Evolutionary conservation across 1,140 invertebrate species (phyloP), one percentile per base, ranked within the genome.

Genomic region (Cydia strobilella): DNA sequence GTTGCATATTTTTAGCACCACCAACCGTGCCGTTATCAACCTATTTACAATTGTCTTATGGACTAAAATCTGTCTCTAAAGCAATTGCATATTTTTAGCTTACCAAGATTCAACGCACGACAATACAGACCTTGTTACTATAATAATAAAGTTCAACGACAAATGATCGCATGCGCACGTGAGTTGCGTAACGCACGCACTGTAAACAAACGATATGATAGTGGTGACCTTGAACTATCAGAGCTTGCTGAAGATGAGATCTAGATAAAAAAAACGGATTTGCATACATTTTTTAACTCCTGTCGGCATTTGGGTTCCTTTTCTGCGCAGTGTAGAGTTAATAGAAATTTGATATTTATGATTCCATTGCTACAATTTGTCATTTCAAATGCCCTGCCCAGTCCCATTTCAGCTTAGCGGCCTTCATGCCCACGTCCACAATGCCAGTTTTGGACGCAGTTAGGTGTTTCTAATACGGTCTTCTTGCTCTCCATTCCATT

Each of bases 131-230:
- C 7, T 59, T 23, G 18, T 59, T 4, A 1, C 20, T 0, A 59
- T 59, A 59, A 7, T 23, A 59, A 59, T 20, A 59, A 23, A 23
- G 54, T 59, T 12, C 20, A 12, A 18, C 10, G 20, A 59, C 18
- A n/a, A 54, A 18, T 6, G 0, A 20, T 59, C 65, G 35, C 31
- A 10, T 2, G 65, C 65, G 63, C 63, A 66, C 63, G 35, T 42
- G 65, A n/a, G n/a, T 69, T 69, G 31, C 65, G 31, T 39, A 66
- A 69, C n/a, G 63, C 63, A 69, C 63, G 63, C 63, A 66, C 31
- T 42, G 65, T 69, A 69, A 69, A 69, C 65, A 69, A 69, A 69
- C 65, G 15, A n/a, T 66, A 35, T 66, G 65, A 69, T 69, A 42
- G 25, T 25, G 12, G 25, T 69, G 65, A 69, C 65, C 65, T 69